Conservation (phyloP, 2,888 invertebrate genomes). For the Congeria kusceri region DNA sequence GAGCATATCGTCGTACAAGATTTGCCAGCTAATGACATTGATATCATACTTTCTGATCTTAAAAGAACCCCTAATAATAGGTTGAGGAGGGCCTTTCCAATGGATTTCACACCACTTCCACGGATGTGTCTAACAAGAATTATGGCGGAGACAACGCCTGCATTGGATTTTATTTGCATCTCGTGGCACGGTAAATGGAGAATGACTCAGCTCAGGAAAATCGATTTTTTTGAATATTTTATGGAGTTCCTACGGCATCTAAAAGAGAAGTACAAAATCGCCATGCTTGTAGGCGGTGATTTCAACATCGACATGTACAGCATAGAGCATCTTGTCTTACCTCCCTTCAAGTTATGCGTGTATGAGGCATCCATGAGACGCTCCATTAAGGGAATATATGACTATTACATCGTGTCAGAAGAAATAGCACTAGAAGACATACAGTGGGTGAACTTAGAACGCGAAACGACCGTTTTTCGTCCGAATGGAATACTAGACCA, state of each 20-base stretch:
- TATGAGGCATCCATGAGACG: conserved; percentile 48
- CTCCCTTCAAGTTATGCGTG: conserved; percentile 48
- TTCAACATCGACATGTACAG: conserved; percentile 46
- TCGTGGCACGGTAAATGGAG: conserved; percentile 52
- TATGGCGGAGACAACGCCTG: conserved; percentile 15
- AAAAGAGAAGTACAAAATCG: conserved; percentile 37
- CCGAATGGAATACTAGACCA: too few relatives aligned
- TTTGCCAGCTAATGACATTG: neutral
- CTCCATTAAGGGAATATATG: conserved; percentile 20
- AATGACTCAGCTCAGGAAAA: conserved; percentile 22
- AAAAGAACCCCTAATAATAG: conserved; percentile 41
- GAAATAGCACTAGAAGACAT: too few relatives aligned
- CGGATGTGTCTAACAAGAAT: conserved; percentile 40
- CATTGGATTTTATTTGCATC: conserved; percentile 49
- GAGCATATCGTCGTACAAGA: too few relatives aligned
- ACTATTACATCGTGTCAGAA: conserved; percentile 47
- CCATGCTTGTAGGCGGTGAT: conserved; percentile 52
- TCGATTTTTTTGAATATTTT: conserved; percentile 41
- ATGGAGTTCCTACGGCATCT: conserved; percentile 49
- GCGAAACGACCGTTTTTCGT: too few relatives aligned
- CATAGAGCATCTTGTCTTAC: conserved; percentile 27
- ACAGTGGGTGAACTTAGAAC: too few relatives aligned
- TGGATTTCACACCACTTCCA: conserved; percentile 49
- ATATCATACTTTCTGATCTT: conserved; percentile 28
- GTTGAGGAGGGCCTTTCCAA: conserved; percentile 26